These are phyloP conservation scores for Aleiodes leptofemur DNA, from an alignment of 2,888 invertebrate species.

Conservation along the genomic window DNA sequence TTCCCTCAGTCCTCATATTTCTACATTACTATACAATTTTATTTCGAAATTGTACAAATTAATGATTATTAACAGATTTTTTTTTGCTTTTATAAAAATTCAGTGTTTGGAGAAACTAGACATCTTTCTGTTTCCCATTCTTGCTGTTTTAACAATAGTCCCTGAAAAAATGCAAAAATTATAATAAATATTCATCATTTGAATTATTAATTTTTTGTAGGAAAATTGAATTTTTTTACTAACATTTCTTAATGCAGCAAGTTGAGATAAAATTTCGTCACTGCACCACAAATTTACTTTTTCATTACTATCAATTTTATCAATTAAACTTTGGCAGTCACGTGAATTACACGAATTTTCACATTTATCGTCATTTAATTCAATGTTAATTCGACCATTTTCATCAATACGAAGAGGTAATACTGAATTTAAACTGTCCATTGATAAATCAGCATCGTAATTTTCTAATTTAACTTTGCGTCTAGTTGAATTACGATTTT, in stretches of 20 bases:
- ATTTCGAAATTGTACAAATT: conserved; percentile 56
- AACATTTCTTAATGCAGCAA: conserved; percentile 69
- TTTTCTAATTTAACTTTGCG: conserved; percentile 64
- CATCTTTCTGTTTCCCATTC: conserved; percentile 76
- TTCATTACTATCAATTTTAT: conserved; percentile 38
- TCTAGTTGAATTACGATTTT: conserved; percentile 59
- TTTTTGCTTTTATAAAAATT: conserved; percentile 61
- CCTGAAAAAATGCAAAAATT: conserved; percentile 65
- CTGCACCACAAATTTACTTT: conserved; percentile 66
- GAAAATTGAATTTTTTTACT: conserved; percentile 39
- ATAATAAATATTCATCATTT: conserved; percentile 14
- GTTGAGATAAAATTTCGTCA: conserved; percentile 68
- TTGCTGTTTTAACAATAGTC: conserved; percentile 76
- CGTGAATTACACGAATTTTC: conserved; percentile 54
- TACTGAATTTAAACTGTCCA: conserved; percentile 72
- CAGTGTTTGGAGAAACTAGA: conserved; percentile 67
- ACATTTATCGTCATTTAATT: conserved; percentile 58
- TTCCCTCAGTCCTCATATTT: conserved; percentile 48
- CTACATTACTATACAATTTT: conserved; percentile 46
- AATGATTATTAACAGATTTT: conserved; percentile 31
- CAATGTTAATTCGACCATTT: conserved; percentile 76
- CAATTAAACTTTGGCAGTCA: conserved; percentile 58
- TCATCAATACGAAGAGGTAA: conserved; percentile 78
- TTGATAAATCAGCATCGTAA: conserved; percentile 70
- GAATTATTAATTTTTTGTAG: not conserved